Evolutionary conservation across 2,888 invertebrate species (phyloP).

Genomic region (Acanthopleura granulata): DNA sequence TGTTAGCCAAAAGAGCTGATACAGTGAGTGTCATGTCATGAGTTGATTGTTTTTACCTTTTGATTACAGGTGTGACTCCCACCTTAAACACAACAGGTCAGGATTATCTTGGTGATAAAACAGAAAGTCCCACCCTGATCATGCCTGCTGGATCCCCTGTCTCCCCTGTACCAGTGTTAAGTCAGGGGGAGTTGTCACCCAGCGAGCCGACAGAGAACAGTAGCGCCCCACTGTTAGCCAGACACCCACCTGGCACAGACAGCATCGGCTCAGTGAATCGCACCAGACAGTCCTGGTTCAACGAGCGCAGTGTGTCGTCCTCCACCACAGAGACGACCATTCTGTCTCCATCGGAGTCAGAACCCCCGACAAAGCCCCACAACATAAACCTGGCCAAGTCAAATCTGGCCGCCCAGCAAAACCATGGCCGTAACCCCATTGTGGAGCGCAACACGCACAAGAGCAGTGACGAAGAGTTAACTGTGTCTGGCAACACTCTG

Average conservation of each 20-base stretch:
- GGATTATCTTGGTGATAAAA: slow-evolving; percentile 45
- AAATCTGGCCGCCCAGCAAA: slow-evolving; percentile 76
- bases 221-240: slow-evolving; percentile 28
- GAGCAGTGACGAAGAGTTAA: slow-evolving; percentile 72
- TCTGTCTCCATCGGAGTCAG: slow-evolving; percentile 26
- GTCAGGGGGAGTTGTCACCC: background rate
- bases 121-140: slow-evolving; percentile 29
- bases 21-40: background rate
- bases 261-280: slow-evolving; percentile 1
- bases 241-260: slow-evolving; percentile 21
- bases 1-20: background rate
- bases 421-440: slow-evolving; percentile 88
- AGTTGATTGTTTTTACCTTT: background rate
- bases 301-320: slow-evolving; percentile 67
- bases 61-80: slow-evolving; percentile 72
- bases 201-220: slow-evolving; percentile 30
- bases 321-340: slow-evolving; percentile 77
- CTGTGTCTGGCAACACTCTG: slow-evolving; percentile 69
- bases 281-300: slow-evolving; percentile 23
- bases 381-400: slow-evolving; percentile 49
- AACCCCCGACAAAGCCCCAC: slow-evolving; percentile 55
- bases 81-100: slow-evolving; percentile 71
- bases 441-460: slow-evolving; percentile 81
- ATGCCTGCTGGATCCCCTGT: background rate
- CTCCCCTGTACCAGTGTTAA: slow-evolving; percentile 14